These are phyloP conservation scores for Peromyscus leucopus DNA, from an alignment of 2,113 vertebrate species.

Conservation along the genomic window DNA sequence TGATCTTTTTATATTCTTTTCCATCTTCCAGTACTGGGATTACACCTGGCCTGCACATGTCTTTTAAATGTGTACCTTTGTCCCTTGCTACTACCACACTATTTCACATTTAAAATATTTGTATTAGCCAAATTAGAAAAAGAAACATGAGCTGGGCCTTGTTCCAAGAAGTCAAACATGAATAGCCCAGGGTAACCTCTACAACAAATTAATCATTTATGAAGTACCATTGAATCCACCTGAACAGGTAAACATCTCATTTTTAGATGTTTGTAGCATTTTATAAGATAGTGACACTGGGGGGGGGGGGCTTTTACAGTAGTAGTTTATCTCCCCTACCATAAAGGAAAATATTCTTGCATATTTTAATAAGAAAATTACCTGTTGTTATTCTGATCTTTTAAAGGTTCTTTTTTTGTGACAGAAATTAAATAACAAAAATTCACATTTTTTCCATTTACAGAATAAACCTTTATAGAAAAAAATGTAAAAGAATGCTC, in stretches of 20 bases:
- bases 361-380: conserved; percentile 59
- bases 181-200: conserved; percentile 69
- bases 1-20: not conserved
- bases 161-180: conserved; percentile 66
- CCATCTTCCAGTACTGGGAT: not conserved
- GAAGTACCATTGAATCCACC: conserved; percentile 64
- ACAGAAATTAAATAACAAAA: conserved; percentile 68
- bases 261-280: conserved; percentile 64
- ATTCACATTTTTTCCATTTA: conserved; percentile 48
- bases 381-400: conserved; percentile 62
- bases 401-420: conserved; percentile 21
- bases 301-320: not conserved
- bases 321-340: conserved; percentile 37
- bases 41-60: not conserved
- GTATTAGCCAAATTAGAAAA: conserved; percentile 67
- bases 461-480: conserved; percentile 58
- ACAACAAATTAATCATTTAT: conserved; percentile 61
- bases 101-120: conserved; percentile 58
- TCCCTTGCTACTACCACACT: not conserved
- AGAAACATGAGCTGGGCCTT: conserved; percentile 72
- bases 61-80: conserved; percentile 23
- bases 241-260: not conserved
- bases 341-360: conserved; percentile 46
- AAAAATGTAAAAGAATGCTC: conserved; percentile 67
- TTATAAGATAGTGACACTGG: not conserved